Evolutionary conservation across 1,140 invertebrate species (phyloP).

Genomic region (Ceratitis capitata): DNA sequence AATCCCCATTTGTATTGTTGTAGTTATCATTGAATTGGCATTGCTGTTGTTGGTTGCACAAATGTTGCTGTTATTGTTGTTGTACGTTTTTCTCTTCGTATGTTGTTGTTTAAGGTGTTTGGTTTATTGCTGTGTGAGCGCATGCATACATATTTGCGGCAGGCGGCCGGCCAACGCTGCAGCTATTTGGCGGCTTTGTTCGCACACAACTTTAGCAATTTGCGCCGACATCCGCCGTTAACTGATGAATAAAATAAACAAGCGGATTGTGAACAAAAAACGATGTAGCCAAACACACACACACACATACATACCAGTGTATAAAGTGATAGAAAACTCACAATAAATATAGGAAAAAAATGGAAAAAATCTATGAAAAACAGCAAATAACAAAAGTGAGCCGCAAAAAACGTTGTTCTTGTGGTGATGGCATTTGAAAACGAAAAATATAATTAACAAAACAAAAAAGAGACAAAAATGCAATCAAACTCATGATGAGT

Average conservation of each 20-base stretch:
- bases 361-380: neutral
- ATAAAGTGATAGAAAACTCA: too few relatives aligned
- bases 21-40: constrained; percentile 21
- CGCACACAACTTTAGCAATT: constrained; percentile 28
- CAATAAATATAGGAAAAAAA: too few relatives aligned
- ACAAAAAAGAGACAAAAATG: too few relatives aligned
- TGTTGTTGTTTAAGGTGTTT: neutral
- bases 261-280: constrained; percentile 9
- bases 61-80: neutral
- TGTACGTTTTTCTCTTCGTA: neutral
- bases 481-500: neutral
- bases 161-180: neutral
- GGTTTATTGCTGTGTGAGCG: neutral
- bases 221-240: constrained; percentile 33
- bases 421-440: neutral
- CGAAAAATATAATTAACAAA: neutral
- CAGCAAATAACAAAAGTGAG: neutral
- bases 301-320: too few relatives aligned
- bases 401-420: too few relatives aligned
- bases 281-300: too few relatives aligned
- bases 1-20: constrained; percentile 13
- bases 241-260: constrained; percentile 31
- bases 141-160: constrained; percentile 30
- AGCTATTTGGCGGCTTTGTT: constrained; percentile 32
- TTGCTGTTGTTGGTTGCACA: neutral